These are phyloP conservation scores for Temnothorax longispinosus DNA, from an alignment of 1,140 invertebrate genomes.

Conservation along the genomic window DNA sequence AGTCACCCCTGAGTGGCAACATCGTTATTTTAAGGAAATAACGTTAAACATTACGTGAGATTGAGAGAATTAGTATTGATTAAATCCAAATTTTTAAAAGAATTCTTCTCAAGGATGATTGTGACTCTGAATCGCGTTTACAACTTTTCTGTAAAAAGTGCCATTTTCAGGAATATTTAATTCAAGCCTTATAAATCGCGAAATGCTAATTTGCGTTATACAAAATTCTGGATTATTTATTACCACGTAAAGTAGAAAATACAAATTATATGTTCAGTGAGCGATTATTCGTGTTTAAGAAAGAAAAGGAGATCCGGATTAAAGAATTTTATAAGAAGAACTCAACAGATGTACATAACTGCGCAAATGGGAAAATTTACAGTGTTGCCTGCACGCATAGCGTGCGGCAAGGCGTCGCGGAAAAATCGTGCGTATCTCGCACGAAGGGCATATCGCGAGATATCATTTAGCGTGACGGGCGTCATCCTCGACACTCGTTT, in stretches of 20 bases:
- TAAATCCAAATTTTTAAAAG: not conserved
- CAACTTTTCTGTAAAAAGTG: not conserved
- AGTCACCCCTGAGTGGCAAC: not conserved
- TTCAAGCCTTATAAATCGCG: not conserved
- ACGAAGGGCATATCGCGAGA: constrained; percentile 33
- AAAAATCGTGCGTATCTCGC: constrained; percentile 9
- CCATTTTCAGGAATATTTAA: not conserved
- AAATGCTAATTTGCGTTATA: not conserved
- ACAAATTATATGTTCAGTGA: not conserved
- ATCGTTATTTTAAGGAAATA: not conserved
- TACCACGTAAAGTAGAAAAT: not conserved
- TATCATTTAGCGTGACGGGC: constrained; percentile 35
- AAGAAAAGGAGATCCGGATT: not conserved
- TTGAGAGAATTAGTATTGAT: not conserved
- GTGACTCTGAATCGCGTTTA: not conserved
- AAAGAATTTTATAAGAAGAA: not conserved
- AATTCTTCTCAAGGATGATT: not conserved
- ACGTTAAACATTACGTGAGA: not conserved
- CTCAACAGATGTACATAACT: not conserved
- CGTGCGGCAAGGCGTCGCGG: not conserved
- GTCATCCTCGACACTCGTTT: constrained; percentile 39
- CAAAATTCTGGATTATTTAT: not conserved
- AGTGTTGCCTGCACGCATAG: not conserved
- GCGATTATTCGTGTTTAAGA: not conserved
- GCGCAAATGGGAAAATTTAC: constrained; percentile 1